Evolutionary conservation across 2,797 vertebrate genomes (phyloP), one percentile per base, ranked within the genome.

Genomic region (Propithecus deckenii): DNA sequence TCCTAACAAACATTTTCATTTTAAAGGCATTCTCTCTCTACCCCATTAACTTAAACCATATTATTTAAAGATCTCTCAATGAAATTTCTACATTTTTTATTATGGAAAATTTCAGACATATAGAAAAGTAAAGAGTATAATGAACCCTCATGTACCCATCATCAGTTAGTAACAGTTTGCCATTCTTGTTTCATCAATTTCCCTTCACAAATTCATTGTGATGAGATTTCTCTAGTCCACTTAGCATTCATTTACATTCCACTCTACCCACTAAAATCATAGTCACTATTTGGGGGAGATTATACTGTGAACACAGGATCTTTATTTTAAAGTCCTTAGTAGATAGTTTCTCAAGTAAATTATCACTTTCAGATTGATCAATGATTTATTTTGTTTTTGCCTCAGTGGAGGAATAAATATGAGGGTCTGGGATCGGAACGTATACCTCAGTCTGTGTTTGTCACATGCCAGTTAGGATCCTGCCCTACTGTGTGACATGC

Each of bases 1-100:
- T 95, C 75, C 89, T 67, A 86, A 18, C 25, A 11, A 67, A 74
- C 30, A 41, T 95, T 92, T 93, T 52, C 30, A 52, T 41, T 83
- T 95, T 95, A 55, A 91, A 96, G 15, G 13, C 48, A 72, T 93
- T 92, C 30, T 96, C n/a, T 78, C 22, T 92, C 63, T 80, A 52
- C 28, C 41, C 59, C 22, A 7, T 76, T 90, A 94, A 75, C 59
- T 71, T 89, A 92, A 52, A 61, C 48, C 18, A 2, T 86, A 63
- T 71, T 81, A 52, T 79, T 72, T 75, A 32, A 78, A 46, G 12
- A 22, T 52, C n/a, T 80, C 32, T 78, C 79, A 84, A 17, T 87
- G 69, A 96, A 48, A n/a, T 90, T 90, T 89, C n/a, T 57, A 35
- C 65, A 32, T 32, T 83, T 92, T 91, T 81, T 83, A 83, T 91